phyloP scores from a whole-genome alignment of 2,888 invertebrate genomes.

The Tetramorium bicarinatum region DNA sequence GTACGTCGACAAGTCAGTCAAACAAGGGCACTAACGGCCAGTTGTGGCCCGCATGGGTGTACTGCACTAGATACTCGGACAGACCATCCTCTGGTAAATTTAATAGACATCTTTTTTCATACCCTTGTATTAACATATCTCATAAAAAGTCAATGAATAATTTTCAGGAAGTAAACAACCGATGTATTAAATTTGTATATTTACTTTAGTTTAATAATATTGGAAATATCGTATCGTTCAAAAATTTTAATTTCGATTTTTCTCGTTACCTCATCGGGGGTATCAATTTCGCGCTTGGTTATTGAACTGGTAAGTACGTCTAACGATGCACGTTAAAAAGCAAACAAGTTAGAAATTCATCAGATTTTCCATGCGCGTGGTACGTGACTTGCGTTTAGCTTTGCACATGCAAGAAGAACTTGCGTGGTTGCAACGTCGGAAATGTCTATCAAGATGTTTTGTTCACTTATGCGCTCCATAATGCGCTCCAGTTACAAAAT shows the following conservation, averaged over 20 bases:
- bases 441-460: slow-evolving; percentile 55
- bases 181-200: not conserved
- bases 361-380: slow-evolving; percentile 45
- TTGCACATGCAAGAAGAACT: slow-evolving; percentile 52
- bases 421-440: slow-evolving; percentile 46
- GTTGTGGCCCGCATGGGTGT: slow-evolving; percentile 99
- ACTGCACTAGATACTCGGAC: slow-evolving; percentile 98
- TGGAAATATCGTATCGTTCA: not conserved
- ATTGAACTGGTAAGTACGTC: not conserved
- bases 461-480: slow-evolving; percentile 30
- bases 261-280: not conserved
- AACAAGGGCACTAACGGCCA: slow-evolving; percentile 79
- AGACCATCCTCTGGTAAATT: slow-evolving; percentile 95
- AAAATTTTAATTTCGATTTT: not conserved
- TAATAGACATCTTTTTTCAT: not conserved
- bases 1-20: slow-evolving; percentile 70
- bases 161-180: not conserved
- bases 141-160: not conserved
- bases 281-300: slow-evolving; percentile 16
- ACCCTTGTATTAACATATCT: not conserved
- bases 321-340: slow-evolving; percentile 34
- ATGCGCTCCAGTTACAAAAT: slow-evolving; percentile 46
- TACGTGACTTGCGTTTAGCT: slow-evolving; percentile 51
- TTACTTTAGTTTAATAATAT: not conserved
- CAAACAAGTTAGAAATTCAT: slow-evolving; percentile 48